Evolutionary conservation across 2,888 invertebrate genomes (phyloP).

Genomic region (Scelioninae gen. 2): DNA sequence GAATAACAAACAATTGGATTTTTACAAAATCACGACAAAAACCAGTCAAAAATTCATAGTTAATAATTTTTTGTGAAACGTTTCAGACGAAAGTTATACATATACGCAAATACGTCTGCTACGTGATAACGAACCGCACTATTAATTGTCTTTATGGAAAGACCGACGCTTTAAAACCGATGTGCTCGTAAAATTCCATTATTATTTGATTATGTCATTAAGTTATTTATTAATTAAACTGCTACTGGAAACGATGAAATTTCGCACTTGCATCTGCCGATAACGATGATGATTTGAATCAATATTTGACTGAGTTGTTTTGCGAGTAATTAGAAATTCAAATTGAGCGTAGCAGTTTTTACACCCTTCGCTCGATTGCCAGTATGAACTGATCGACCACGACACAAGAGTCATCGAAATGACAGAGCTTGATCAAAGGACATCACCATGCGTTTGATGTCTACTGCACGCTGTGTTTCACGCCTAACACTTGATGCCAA

Average conservation of each 20-base stretch:
- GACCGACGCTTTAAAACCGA: conserved; percentile 24
- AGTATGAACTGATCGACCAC: conserved; percentile 63
- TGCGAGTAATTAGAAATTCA: conserved; percentile 43
- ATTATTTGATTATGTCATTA: no score
- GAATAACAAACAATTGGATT: no score
- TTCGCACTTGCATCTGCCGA: no score
- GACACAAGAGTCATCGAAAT: conserved; percentile 74
- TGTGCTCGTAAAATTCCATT: neutral
- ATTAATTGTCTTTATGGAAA: conserved; percentile 36
- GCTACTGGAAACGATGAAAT: no score
- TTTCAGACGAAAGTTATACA: no score
- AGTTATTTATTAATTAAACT: no score
- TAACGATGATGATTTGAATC: no score
- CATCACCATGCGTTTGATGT: conserved; percentile 73
- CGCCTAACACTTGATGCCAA: conserved; percentile 58
- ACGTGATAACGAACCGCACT: conserved; percentile 22
- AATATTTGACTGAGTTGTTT: no score
- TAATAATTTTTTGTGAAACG: no score
- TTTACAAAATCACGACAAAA: no score
- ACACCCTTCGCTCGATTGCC: conserved; percentile 39
- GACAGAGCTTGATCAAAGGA: conserved; percentile 74
- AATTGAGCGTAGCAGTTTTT: conserved; percentile 45
- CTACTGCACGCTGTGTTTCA: conserved; percentile 72
- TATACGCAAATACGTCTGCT: no score
- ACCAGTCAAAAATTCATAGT: no score